Conservation (phyloP, 2,888 invertebrate species). For the Agrochola lychnidis region DNA sequence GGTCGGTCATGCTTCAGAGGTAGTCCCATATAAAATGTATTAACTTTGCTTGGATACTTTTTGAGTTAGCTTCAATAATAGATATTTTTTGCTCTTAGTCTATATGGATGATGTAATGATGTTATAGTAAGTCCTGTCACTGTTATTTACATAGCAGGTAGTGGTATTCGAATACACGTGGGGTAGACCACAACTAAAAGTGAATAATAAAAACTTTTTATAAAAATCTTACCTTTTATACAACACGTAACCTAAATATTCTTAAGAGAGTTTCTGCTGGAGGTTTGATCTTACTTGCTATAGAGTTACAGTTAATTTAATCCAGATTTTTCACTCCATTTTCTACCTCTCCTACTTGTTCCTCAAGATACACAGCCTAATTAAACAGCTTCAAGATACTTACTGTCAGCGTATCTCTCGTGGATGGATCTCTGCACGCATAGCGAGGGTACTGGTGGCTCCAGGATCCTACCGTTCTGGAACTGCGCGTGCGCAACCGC, state of each 20-base stretch:
- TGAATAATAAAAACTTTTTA: no score
- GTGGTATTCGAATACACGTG: no score
- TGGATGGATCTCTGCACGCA: constrained; percentile 94
- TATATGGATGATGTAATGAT: no score
- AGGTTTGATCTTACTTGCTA: background rate
- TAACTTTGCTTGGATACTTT: no score
- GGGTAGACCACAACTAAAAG: no score
- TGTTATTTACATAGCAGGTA: no score
- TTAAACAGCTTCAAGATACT: constrained; percentile 77
- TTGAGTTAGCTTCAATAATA: no score
- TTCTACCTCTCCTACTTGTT: background rate
- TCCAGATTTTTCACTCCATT: background rate
- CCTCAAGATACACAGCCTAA: background rate
- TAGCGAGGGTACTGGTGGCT: constrained; percentile 94
- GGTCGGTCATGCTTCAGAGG: no score
- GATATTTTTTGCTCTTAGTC: no score
- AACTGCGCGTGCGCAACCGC: constrained; percentile 91
- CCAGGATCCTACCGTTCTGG: constrained; percentile 94
- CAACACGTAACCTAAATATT: background rate
- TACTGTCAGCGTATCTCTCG: constrained; percentile 93
- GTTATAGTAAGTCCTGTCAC: no score
- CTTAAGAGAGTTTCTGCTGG: background rate
- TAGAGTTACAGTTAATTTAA: background rate
- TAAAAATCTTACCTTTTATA: background rate
- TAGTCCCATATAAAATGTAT: no score